A percentile compares a stretch with the other conserved stretches of the same genome.
phyloP scores from a whole-genome alignment of 2,113 vertebrate genomes.

The Balaeniceps rex region DNA sequence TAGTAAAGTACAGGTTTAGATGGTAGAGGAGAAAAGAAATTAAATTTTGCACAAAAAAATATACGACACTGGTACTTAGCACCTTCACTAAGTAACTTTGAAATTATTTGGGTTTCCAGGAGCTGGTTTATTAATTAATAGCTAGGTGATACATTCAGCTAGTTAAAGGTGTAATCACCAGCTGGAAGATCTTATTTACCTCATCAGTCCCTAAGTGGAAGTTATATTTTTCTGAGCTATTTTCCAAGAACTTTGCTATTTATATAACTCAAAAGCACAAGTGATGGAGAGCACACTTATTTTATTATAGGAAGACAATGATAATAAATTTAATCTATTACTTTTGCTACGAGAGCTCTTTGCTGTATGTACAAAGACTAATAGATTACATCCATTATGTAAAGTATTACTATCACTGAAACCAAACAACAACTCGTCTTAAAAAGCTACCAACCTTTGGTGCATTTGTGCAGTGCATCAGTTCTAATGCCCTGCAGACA shows the following conservation, averaged over 20 bases:
- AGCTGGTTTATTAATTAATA: slow-evolving; percentile 28
- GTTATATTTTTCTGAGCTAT: slow-evolving; percentile 55
- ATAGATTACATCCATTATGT: slow-evolving; percentile 19
- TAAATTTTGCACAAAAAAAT: background rate
- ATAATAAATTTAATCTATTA: slow-evolving; percentile 7
- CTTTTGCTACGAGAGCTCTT: slow-evolving; percentile 45
- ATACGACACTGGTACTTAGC: background rate
- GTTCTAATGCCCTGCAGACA: background rate
- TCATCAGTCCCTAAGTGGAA: slow-evolving; percentile 25
- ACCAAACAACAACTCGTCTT: slow-evolving; percentile 15
- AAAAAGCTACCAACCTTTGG: background rate
- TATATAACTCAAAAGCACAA: slow-evolving; percentile 53
- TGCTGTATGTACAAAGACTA: slow-evolving; percentile 40
- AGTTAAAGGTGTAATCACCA: slow-evolving; percentile 39
- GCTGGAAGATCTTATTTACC: slow-evolving; percentile 42
- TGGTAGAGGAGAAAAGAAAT: background rate
- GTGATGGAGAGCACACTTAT: background rate
- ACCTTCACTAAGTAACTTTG: background rate
- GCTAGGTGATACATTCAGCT: slow-evolving; percentile 24
- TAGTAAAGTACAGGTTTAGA: background rate
- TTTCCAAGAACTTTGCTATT: slow-evolving; percentile 55
- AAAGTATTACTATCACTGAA: slow-evolving; percentile 7
- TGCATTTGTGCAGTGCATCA: background rate
- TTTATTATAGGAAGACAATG: background rate
- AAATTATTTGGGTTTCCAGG: background rate